Conservation (phyloP, 1,140 invertebrate species). For the Drosophila pandora region DNA sequence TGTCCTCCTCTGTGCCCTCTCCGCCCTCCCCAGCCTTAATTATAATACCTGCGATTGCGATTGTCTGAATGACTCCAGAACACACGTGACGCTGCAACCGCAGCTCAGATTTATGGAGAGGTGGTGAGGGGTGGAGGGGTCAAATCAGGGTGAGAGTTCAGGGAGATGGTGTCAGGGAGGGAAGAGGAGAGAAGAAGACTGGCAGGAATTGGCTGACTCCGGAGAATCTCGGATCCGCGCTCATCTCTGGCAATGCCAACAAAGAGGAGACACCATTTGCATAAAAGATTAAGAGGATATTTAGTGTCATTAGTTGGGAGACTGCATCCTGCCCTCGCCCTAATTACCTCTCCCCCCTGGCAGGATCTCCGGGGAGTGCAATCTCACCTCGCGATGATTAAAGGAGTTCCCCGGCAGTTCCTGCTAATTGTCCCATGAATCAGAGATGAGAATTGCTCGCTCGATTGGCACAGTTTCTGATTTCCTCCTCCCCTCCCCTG, state of each 20-base stretch:
- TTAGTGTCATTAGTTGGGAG: slow-evolving; percentile 74
- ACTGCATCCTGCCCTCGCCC: slow-evolving; percentile 6
- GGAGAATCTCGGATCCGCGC: slow-evolving; percentile 7
- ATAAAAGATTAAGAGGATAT: slow-evolving; percentile 78
- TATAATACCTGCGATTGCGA: slow-evolving; percentile 75
- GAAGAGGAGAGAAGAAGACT: not conserved
- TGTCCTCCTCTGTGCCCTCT: not conserved
- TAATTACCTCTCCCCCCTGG: not conserved
- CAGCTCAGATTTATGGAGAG: slow-evolving; percentile 30
- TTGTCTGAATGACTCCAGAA: slow-evolving; percentile 68
- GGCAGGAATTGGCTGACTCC: not conserved
- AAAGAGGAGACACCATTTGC: slow-evolving; percentile 60
- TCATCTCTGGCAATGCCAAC: slow-evolving; percentile 35
- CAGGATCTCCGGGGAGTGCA: slow-evolving; percentile 14
- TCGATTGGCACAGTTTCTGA: slow-evolving; percentile 54
- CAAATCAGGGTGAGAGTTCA: not conserved
- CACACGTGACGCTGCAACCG: slow-evolving; percentile 68
- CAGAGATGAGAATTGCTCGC: slow-evolving; percentile 26
- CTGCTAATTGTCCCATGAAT: slow-evolving; percentile 47
- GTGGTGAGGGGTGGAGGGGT: not conserved
- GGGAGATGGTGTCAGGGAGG: not conserved
- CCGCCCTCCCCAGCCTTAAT: slow-evolving; percentile 47
- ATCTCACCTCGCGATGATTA: slow-evolving; percentile 35
- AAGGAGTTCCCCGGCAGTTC: slow-evolving; percentile 21
- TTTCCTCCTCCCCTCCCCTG: not conserved